Conservation (phyloP, 2,888 invertebrate species). For the Sinohyriopsis cumingii region DNA sequence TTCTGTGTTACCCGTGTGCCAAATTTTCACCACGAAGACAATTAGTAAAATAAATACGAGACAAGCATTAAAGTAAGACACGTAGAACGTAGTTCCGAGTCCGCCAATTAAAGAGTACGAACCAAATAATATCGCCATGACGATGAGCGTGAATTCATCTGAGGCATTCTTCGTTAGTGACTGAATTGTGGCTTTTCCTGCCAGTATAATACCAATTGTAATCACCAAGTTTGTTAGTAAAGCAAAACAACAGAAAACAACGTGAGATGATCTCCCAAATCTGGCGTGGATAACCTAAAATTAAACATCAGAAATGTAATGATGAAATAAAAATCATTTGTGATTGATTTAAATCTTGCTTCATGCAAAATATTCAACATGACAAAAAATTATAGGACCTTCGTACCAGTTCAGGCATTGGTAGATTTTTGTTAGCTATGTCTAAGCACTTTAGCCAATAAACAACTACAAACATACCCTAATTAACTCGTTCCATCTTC, state of each 20-base stretch:
- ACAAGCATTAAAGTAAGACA: conserved; percentile 68
- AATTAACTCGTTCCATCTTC: too few relatives aligned
- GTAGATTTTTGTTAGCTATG: too few relatives aligned
- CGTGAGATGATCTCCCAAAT: conserved; percentile 61
- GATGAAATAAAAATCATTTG: conserved; percentile 1
- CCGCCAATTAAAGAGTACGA: conserved; percentile 67
- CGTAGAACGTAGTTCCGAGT: conserved; percentile 68
- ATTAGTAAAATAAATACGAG: conserved; percentile 64
- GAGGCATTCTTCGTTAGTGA: conserved; percentile 61
- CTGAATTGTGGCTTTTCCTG: conserved; percentile 62
- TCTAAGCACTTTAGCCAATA: too few relatives aligned
- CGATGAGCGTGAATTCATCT: conserved; percentile 63
- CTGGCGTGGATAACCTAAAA: conserved; percentile 62
- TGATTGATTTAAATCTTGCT: neutral
- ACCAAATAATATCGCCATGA: conserved; percentile 66
- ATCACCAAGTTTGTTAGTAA: conserved; percentile 65
- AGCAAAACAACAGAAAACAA: conserved; percentile 66
- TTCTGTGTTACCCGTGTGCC: conserved; percentile 53
- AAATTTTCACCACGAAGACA: conserved; percentile 64
- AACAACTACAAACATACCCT: too few relatives aligned
- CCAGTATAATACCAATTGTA: conserved; percentile 62
- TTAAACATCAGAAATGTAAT: neutral
- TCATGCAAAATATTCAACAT: neutral
- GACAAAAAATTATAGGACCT: too few relatives aligned
- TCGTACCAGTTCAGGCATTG: too few relatives aligned